These are phyloP conservation scores for Percina caprodes DNA, from an alignment of 2,113 vertebrate genomes.

Conservation along the genomic window DNA sequence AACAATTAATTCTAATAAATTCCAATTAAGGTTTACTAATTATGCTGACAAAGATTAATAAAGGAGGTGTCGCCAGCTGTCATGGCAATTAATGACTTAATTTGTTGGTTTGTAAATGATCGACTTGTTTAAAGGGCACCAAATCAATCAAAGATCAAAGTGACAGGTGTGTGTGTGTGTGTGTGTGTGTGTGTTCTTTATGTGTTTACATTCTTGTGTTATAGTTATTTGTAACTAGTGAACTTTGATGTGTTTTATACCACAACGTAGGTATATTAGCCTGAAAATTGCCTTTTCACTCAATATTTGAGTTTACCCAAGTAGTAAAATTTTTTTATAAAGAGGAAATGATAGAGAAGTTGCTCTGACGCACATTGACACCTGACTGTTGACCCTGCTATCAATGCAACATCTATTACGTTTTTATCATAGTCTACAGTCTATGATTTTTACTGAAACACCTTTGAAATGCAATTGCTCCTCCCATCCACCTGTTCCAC, in stretches of 20 bases:
- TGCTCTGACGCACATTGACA: too few relatives aligned
- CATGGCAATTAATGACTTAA: slow-evolving; percentile 67
- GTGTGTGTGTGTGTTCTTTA: slow-evolving; percentile 9
- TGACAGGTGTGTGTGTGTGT: slow-evolving; percentile 37
- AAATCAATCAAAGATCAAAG: slow-evolving; percentile 64
- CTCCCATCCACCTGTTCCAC: background rate
- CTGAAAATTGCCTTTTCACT: background rate
- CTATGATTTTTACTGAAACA: background rate
- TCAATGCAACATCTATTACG: background rate
- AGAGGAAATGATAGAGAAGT: background rate
- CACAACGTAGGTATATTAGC: background rate
- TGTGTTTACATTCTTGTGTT: slow-evolving; percentile 2
- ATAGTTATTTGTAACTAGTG: background rate
- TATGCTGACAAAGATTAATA: slow-evolving; percentile 65
- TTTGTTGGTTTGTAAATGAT: slow-evolving; percentile 69
- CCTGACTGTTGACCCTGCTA: background rate
- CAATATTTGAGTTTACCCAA: background rate
- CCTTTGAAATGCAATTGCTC: background rate
- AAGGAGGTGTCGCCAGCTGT: slow-evolving; percentile 56
- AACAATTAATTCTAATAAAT: slow-evolving; percentile 56
- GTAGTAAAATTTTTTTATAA: background rate
- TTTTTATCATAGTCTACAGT: too few relatives aligned
- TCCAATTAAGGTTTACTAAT: slow-evolving; percentile 60
- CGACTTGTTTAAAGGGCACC: slow-evolving; percentile 63
- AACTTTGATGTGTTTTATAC: background rate